Percentiles rank a stretch among this genome's conserved stretches.
Evolutionary conservation across 2,888 invertebrate genomes (phyloP).

Genomic region (Carterocephalus palaemon): DNA sequence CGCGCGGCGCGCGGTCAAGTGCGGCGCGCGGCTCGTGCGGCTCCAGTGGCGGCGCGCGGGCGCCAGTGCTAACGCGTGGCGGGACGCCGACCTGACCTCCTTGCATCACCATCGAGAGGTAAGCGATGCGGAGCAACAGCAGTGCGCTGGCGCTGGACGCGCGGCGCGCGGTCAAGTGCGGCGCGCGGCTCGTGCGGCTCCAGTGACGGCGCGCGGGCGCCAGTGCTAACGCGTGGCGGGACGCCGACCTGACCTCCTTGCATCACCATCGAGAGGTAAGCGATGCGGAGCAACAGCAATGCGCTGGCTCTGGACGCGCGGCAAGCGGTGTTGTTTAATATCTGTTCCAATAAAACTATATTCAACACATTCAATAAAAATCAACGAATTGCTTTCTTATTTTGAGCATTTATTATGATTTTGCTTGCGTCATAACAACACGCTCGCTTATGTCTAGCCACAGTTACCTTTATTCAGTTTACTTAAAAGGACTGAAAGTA

Average conservation of each 20-base stretch:
- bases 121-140: slow-evolving; percentile 72
- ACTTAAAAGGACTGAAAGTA: no score
- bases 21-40: slow-evolving; percentile 66
- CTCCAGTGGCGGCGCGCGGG: slow-evolving; percentile 69
- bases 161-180: slow-evolving; percentile 65
- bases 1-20: slow-evolving; percentile 65
- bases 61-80: slow-evolving; percentile 51
- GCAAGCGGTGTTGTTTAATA: slow-evolving; percentile 63
- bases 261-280: slow-evolving; percentile 70
- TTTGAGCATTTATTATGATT: no score
- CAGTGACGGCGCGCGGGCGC: slow-evolving; percentile 67
- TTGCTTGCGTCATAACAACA: no score
- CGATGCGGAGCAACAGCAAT: slow-evolving; percentile 73
- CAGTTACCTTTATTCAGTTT: no score
- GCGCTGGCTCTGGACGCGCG: slow-evolving; percentile 67
- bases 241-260: slow-evolving; percentile 65
- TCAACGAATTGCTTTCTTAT: no score
- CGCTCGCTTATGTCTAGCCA: no score
- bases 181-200: slow-evolving; percentile 63
- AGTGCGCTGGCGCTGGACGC: slow-evolving; percentile 68
- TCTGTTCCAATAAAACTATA: no score
- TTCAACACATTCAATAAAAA: no score
- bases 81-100: slow-evolving; percentile 69
- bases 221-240: slow-evolving; percentile 58
- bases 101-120: slow-evolving; percentile 70